phyloP scores from a whole-genome alignment of 1,140 invertebrate species.

The Camponotus vicinus region DNA sequence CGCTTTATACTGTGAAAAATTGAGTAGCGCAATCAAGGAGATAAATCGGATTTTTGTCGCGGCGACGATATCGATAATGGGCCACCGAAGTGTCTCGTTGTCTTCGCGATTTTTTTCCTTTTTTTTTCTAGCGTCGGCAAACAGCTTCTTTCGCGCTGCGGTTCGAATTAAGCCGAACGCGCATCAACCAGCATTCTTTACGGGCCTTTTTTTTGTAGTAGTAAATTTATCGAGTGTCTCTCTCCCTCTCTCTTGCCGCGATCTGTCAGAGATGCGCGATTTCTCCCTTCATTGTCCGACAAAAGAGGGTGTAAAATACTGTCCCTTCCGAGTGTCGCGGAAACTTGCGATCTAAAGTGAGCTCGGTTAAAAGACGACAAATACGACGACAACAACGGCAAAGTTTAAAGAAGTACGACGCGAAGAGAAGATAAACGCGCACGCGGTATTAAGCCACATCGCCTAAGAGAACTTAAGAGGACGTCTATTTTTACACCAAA shows the following conservation, averaged over 20 bases:
- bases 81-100: background rate
- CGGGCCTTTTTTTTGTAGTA: constrained; percentile 13
- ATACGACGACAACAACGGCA: constrained; percentile 37
- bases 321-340: constrained; percentile 5
- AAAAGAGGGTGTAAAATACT: constrained; percentile 46
- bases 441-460: constrained; percentile 33
- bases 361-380: constrained; percentile 52
- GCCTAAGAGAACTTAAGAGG: background rate
- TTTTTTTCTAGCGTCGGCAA: background rate
- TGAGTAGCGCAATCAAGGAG: background rate
- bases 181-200: constrained; percentile 15
- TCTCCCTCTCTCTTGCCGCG: background rate
- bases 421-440: constrained; percentile 50
- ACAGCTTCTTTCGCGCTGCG: background rate
- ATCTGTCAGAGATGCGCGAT: constrained; percentile 46
- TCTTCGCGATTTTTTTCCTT: background rate
- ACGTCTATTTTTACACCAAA: constrained; percentile 24
- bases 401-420: constrained; percentile 57
- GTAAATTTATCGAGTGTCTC: constrained; percentile 59
- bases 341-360: constrained; percentile 47
- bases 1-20: background rate
- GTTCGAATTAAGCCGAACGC: constrained; percentile 5
- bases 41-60: constrained; percentile 15
- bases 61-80: background rate
- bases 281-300: background rate